phyloP scores from a whole-genome alignment of 2,113 vertebrate species.

The Chamaetylas fuelleborni region DNA sequence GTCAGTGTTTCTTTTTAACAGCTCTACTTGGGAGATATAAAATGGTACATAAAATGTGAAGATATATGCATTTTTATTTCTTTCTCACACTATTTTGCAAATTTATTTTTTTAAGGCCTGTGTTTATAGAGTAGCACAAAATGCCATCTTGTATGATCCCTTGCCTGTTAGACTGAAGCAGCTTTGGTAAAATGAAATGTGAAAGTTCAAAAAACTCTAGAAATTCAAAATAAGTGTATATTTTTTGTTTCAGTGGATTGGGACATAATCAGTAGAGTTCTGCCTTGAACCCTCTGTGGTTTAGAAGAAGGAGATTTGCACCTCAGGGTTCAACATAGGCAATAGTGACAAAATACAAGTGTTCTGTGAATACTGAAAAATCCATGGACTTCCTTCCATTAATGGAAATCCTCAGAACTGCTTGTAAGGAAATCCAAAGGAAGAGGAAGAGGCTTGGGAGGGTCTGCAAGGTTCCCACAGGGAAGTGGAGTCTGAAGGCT shows the following conservation, averaged over 20 bases:
- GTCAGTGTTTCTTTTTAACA: neutral
- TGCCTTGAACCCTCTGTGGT: neutral
- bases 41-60: neutral
- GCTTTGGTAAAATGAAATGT: neutral
- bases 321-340: accelerated
- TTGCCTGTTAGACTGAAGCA: neutral
- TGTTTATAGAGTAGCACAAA: neutral
- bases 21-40: neutral
- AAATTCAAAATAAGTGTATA: neutral
- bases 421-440: neutral
- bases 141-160: neutral
- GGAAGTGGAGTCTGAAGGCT: neutral
- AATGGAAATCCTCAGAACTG: neutral
- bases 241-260: neutral
- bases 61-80: neutral
- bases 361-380: neutral
- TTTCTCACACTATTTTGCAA: neutral
- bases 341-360: neutral
- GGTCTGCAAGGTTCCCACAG: neutral
- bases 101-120: neutral
- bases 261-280: neutral
- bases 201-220: neutral
- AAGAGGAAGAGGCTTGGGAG: neutral
- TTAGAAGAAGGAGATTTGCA: neutral
- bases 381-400: neutral